Percentiles rank a stretch among this genome's conserved stretches.
phyloP scores from a whole-genome alignment of 2,113 vertebrate genomes.

The Scolopax mira region DNA sequence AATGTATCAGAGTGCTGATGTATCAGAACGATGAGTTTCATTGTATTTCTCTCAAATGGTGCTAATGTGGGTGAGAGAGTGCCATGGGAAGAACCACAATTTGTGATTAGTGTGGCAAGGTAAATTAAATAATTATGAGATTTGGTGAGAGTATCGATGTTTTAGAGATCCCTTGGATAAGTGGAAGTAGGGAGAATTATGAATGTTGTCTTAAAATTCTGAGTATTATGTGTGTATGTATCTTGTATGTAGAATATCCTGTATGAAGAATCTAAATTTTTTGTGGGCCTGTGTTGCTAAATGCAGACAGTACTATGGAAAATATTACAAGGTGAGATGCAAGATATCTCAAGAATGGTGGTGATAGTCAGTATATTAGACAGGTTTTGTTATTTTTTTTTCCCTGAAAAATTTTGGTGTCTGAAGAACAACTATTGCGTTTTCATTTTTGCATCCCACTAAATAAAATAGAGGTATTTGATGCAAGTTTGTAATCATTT shows the following conservation, averaged over 20 bases:
- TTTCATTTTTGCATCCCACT: background rate
- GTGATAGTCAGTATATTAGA: background rate
- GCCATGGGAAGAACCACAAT: background rate
- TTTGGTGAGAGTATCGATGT: background rate
- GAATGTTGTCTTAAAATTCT: background rate
- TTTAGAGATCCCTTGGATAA: background rate
- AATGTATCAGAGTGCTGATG: background rate
- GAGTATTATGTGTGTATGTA: accelerated
- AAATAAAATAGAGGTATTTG: background rate
- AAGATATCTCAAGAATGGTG: background rate
- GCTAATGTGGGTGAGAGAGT: accelerated
- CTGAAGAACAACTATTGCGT: background rate
- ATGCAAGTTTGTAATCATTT: background rate
- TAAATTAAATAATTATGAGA: background rate
- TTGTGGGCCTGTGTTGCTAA: background rate
- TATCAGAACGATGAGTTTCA: background rate
- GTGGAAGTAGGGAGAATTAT: background rate
- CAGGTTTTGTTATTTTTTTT: background rate
- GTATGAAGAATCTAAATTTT: background rate
- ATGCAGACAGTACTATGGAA: background rate
- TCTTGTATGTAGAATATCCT: background rate
- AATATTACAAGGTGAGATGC: background rate
- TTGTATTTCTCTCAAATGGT: background rate
- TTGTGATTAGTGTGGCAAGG: background rate
- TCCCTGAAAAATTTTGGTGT: background rate